phyloP scores from a whole-genome alignment of 2,888 invertebrate species.

The Lochmaea crataegi region DNA sequence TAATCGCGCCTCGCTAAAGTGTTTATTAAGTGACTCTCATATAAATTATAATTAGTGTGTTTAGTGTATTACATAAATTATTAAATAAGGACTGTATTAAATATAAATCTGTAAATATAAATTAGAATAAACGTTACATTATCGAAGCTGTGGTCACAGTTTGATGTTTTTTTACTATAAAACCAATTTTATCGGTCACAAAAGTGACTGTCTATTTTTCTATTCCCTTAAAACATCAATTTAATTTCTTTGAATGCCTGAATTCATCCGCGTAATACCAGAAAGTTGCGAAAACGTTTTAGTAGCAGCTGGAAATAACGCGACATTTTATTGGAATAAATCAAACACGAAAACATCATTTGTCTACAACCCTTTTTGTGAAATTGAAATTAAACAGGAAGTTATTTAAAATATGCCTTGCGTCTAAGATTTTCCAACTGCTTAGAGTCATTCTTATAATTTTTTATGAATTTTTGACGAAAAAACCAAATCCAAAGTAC shows the following conservation, averaged over 20 bases:
- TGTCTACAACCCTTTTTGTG: constrained; percentile 29
- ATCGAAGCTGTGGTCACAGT: constrained; percentile 14
- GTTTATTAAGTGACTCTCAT: no score
- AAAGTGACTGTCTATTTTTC: constrained; percentile 9
- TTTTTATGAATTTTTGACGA: background rate
- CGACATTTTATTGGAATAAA: constrained; percentile 29
- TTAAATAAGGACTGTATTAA: no score
- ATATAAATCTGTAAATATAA: no score
- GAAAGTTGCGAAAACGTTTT: constrained; percentile 8
- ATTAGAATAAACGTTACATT: no score
- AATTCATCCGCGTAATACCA: constrained; percentile 1
- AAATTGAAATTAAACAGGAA: constrained; percentile 22
- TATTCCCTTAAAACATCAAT: constrained; percentile 20
- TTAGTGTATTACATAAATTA: no score
- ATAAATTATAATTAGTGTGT: no score
- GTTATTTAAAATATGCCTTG: constrained; percentile 1
- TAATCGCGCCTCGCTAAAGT: no score
- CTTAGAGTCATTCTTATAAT: background rate
- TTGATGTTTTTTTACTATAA: constrained; percentile 3
- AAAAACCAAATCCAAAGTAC: no score
- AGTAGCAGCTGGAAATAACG: constrained; percentile 30
- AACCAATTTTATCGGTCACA: background rate
- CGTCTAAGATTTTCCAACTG: background rate
- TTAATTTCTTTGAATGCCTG: constrained; percentile 7
- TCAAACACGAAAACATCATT: constrained; percentile 30